Percentiles rank a stretch among this genome's conserved stretches.
phyloP scores from a whole-genome alignment of 2,113 vertebrate genomes.

The Melanocharis versteri region DNA sequence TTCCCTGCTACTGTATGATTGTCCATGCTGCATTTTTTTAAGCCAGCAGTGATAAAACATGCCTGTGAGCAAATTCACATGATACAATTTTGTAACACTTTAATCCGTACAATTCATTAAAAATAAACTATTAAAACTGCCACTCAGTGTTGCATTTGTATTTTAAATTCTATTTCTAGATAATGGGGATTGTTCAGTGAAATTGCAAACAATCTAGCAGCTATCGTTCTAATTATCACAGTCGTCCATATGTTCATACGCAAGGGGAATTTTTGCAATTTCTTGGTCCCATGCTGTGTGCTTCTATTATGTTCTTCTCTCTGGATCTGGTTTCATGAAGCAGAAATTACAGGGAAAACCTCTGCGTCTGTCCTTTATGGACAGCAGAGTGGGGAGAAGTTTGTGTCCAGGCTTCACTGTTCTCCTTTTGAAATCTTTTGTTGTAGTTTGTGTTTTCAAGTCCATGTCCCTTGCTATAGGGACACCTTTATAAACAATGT shows the following conservation, averaged over 20 bases:
- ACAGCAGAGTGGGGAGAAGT: background rate
- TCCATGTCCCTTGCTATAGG: background rate
- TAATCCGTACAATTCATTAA: slow-evolving; percentile 49
- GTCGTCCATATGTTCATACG: slow-evolving; percentile 70
- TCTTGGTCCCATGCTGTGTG: slow-evolving; percentile 49
- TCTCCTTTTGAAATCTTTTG: background rate
- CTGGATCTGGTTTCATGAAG: slow-evolving; percentile 19
- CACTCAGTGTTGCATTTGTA: background rate
- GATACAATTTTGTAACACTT: slow-evolving; percentile 9
- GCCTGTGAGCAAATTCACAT: slow-evolving; percentile 28
- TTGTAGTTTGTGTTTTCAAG: background rate
- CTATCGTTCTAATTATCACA: slow-evolving; percentile 71
- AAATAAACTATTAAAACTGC: slow-evolving; percentile 54
- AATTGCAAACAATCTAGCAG: slow-evolving; percentile 62
- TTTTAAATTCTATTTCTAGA: slow-evolving; percentile 61
- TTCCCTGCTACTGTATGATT: background rate
- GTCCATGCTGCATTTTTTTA: background rate
- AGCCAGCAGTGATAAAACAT: slow-evolving; percentile 7
- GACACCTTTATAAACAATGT: background rate
- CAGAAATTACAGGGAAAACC: slow-evolving; percentile 4
- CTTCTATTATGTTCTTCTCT: slow-evolving; percentile 24
- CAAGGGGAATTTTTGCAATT: slow-evolving; percentile 59
- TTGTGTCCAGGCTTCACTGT: background rate
- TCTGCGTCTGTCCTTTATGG: slow-evolving; percentile 32
- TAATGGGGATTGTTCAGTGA: slow-evolving; percentile 67